Evolutionary conservation across 2,888 invertebrate species (phyloP), one percentile per base, ranked within the genome.

Genomic region (Lepas anatifera): DNA sequence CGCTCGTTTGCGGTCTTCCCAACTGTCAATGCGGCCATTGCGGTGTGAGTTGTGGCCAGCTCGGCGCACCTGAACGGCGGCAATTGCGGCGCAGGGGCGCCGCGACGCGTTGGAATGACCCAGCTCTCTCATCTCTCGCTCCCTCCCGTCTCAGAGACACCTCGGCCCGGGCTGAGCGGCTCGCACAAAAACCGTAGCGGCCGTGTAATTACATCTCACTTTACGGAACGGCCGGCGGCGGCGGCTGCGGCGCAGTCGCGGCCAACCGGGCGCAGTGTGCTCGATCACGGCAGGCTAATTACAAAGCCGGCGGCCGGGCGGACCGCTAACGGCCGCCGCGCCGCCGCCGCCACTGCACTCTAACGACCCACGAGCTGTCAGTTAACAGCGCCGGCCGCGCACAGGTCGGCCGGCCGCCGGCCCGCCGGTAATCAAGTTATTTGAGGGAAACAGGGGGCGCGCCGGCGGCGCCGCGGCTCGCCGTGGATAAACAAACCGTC

Each of bases 151-250:
- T n/a, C n/a, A n/a, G n/a, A n/a, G n/a, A n/a, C n/a, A n/a, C n/a
- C n/a, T n/a, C n/a, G n/a, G n/a, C n/a, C n/a, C n/a, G n/a, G n/a
- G n/a, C n/a, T n/a, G n/a, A 35, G 29, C 58, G 18, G 32, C 35
- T 58, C 58, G 22, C 58, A 58, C 58, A 58, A 58, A 58, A 58
- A 58, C n/a, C 58, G 32, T 22, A 29, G 13, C 58, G 13, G 58
- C 58, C 58, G 58, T 58, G 13, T 58, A 58, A 58, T 58, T 58
- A 58, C 58, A 35, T 58, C 58, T 58, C 58, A 58, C 58, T 58
- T 58, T 58, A 58, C 58, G 32, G 58, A 58, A 58, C 16, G 58
- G 32, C 58, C 58, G 52, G 25, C 13, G 58, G 58, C 13, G 58
- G 58, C 32, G 25, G 58, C 8, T 35, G n/a, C 29, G 32, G 22